Conservation (phyloP, 2,888 invertebrate species). For the Drosophila rellima region DNA sequence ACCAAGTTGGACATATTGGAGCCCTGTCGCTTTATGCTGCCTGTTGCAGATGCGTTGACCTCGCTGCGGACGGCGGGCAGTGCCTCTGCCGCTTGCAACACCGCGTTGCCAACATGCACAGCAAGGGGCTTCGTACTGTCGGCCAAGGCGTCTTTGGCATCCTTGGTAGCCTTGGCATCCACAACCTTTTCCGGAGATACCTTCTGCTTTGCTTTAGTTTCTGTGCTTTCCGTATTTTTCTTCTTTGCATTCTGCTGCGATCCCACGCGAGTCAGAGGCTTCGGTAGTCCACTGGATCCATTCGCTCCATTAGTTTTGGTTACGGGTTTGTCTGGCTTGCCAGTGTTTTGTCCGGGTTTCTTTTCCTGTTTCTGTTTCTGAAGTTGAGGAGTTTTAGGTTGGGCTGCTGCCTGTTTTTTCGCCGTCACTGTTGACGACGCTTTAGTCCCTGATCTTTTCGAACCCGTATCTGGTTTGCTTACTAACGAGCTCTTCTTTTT, state of each 20-base stretch:
- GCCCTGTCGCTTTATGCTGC: conserved; percentile 70
- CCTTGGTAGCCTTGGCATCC: not conserved
- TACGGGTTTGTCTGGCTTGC: conserved; percentile 29
- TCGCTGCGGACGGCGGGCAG: conserved; percentile 68
- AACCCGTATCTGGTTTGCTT: conserved; percentile 49
- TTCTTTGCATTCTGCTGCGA: conserved; percentile 48
- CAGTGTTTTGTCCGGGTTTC: conserved; percentile 12
- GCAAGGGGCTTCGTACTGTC: conserved; percentile 57
- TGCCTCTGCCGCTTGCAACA: conserved; percentile 70
- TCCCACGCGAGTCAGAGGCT: conserved; percentile 19
- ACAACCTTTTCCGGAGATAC: conserved; percentile 43
- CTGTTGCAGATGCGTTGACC: conserved; percentile 39
- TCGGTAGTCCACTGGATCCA: conserved; percentile 11
- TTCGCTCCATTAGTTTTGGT: conserved; percentile 54
- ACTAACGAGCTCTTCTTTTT: conserved; percentile 79
- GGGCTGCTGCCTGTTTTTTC: conserved; percentile 32
- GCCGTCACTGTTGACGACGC: conserved; percentile 56
- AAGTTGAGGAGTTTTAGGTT: conserved; percentile 24
- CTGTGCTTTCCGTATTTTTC: conserved; percentile 15
- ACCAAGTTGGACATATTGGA: conserved; percentile 78
- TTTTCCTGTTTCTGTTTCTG: conserved; percentile 28
- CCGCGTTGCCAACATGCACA: conserved; percentile 71
- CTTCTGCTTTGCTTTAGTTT: conserved; percentile 21
- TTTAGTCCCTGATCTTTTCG: conserved; percentile 53
- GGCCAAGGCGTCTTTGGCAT: conserved; percentile 15